Evolutionary conservation across 1,140 invertebrate genomes (phyloP), one percentile per base, ranked within the genome.

Genomic region (Muscidifurax raptorellus): DNA sequence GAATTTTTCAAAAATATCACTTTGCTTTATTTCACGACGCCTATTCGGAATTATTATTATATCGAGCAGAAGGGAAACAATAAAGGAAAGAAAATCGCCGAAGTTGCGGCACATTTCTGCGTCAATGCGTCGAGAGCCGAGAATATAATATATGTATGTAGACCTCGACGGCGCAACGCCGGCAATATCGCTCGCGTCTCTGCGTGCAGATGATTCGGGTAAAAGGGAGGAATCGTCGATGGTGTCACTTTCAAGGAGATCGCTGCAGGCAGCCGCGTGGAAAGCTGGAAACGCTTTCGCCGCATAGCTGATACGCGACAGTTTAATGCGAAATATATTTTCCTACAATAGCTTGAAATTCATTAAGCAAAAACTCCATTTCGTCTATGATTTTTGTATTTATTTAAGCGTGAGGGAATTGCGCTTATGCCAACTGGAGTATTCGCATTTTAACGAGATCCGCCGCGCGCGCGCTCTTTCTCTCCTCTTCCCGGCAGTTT

Each of bases 381-480:
- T 9, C 9, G 36, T 9, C 7, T 6, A n/a, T n/a, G 0, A 5
- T 82, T 82, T 79, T 86, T 82, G 86, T 86, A 87, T 89, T 90
- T 90, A 89, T 89, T 88, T 89, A 86, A 85, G 80, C 87, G 86
- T 87, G 76, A 88, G 87, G 85, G 82, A 87, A 88, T 88, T 87
- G 84, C n/a, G n/a, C 82, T 88, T 87, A 88, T 77, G 89, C 88
- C 87, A 90, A 90, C 87, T 90, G 88, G 75, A 89, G 88, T 90
- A 90, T 90, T 90, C 88, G 85, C 89, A 86, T 90, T 90, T 90
- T 90, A 90, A 90, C 87, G 89, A 90, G 90, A 90, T 66, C 40
- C 52, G 82, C 85, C 78, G 86, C 27, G 27, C 36, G 71, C 83
- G 67, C 76, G 78, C 79, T 79, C 74, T 27, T 36, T 77, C 71